These are phyloP conservation scores for Drosophila leontia DNA, from an alignment of 1,140 invertebrate species.

Conservation along the genomic window DNA sequence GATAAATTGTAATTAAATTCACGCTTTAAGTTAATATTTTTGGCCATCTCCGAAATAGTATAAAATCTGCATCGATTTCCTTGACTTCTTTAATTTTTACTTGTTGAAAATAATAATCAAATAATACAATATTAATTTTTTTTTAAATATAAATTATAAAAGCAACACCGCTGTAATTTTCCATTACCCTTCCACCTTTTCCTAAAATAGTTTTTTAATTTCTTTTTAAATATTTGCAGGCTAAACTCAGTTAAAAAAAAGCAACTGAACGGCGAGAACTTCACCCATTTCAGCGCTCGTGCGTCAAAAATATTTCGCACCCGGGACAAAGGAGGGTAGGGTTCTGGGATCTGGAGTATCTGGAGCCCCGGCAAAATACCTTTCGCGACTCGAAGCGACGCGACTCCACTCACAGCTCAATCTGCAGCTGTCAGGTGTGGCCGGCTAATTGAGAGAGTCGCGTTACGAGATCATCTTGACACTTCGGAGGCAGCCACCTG, in stretches of 20 bases:
- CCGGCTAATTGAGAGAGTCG: conserved; percentile 55
- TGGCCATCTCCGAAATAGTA: too few relatives aligned
- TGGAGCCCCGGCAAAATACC: conserved; percentile 39
- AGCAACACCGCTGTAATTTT: not conserved
- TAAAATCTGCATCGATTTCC: not conserved
- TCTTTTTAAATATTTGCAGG: conserved; percentile 3
- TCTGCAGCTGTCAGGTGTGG: conserved; percentile 54
- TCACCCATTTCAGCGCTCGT: conserved; percentile 19
- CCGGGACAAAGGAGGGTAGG: not conserved
- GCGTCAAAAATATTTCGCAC: conserved; percentile 30
- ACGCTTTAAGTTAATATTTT: too few relatives aligned
- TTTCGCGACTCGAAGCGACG: conserved; percentile 13
- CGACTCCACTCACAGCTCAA: conserved; percentile 39
- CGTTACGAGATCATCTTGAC: conserved; percentile 56
- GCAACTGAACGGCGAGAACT: not conserved
- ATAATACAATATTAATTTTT: too few relatives aligned
- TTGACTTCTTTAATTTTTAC: not conserved
- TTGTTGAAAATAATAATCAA: not conserved
- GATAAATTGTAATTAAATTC: too few relatives aligned
- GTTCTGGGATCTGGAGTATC: conserved; percentile 26
- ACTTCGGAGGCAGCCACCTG: conserved; percentile 38
- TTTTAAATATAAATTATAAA: too few relatives aligned
- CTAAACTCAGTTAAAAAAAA: not conserved
- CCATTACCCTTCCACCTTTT: not conserved
- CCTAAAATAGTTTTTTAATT: not conserved